Evolutionary conservation across 1,140 invertebrate genomes (phyloP).

Genomic region (Pseudomyrmex gracilis): DNA sequence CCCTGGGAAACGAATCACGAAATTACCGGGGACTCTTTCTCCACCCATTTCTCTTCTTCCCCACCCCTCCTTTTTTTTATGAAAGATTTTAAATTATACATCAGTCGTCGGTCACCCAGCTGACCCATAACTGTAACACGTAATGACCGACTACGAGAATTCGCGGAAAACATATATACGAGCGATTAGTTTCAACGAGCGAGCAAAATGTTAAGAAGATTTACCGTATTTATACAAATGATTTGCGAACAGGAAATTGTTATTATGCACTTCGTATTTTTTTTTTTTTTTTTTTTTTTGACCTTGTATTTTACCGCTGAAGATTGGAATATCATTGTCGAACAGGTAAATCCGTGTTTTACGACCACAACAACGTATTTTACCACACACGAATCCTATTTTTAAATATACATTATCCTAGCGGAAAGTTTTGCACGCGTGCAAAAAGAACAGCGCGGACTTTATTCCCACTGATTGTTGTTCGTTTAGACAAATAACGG

Average conservation of each 20-base stretch:
- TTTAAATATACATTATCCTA: conserved; percentile 9
- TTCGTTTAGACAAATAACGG: not conserved
- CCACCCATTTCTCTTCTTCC: not conserved
- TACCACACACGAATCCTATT: not conserved
- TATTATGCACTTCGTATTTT: no score
- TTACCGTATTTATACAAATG: no score
- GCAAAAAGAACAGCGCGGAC: conserved; percentile 9
- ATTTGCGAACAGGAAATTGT: no score
- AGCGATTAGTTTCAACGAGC: not conserved
- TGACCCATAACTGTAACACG: conserved; percentile 37
- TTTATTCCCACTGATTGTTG: not conserved
- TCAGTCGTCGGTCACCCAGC: not conserved
- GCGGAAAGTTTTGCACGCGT: not conserved
- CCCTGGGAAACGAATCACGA: not conserved
- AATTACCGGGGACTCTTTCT: not conserved
- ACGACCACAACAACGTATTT: no score
- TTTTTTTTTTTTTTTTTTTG: no score
- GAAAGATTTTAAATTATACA: conserved; percentile 35
- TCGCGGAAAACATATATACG: not conserved
- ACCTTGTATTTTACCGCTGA: not conserved
- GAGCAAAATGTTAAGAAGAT: not conserved
- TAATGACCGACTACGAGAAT: conserved; percentile 14
- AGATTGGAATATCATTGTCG: not conserved
- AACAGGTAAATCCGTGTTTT: not conserved
- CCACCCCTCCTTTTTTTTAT: not conserved